phyloP scores from a whole-genome alignment of 2,888 invertebrate species.

The Chloromyia formosa region DNA sequence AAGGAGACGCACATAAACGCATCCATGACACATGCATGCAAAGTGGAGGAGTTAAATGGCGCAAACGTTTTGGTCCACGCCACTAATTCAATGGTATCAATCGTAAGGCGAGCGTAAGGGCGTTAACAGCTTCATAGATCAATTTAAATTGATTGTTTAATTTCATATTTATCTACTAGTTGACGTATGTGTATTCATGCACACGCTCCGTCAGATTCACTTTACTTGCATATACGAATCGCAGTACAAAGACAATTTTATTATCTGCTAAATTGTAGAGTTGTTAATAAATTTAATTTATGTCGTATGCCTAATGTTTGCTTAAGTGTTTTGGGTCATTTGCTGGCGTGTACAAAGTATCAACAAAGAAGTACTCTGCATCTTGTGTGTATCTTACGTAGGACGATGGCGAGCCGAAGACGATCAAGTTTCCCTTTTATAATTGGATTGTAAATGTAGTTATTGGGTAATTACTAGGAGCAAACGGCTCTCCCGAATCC shows the following conservation, averaged over 20 bases:
- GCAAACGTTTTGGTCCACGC: conserved; percentile 24
- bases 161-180: conserved; percentile 29
- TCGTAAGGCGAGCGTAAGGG: conserved; percentile 14
- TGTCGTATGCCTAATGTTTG: conserved; percentile 17
- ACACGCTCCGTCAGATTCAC: background rate
- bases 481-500: no score
- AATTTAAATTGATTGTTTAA: conserved; percentile 37
- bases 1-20: no score
- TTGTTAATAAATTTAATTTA: conserved; percentile 38
- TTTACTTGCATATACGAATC: background rate
- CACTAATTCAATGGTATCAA: conserved; percentile 4
- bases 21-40: background rate
- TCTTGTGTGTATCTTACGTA: no score
- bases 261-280: conserved; percentile 33
- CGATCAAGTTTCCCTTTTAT: no score
- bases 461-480: no score
- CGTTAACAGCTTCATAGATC: conserved; percentile 37
- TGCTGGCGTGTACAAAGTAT: background rate
- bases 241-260: background rate
- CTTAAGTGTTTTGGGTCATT: conserved; percentile 11
- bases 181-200: background rate
- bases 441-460: no score
- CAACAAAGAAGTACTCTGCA: no score
- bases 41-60: conserved; percentile 27
- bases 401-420: no score